Conservation (phyloP, 2,888 invertebrate species). For the Iselma pallidipennis region DNA sequence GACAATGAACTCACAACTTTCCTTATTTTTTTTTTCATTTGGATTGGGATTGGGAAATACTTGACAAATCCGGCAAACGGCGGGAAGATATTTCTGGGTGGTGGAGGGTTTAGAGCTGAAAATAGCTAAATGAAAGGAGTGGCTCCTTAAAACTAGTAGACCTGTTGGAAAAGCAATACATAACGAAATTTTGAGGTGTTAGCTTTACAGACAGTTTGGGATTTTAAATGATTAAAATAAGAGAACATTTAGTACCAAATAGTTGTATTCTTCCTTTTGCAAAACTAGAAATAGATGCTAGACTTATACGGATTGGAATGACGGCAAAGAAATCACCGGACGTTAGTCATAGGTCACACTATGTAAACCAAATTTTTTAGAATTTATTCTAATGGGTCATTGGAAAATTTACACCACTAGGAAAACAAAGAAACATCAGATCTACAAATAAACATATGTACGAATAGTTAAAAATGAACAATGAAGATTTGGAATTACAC, state of each 20-base stretch:
- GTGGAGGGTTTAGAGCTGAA: slow-evolving; percentile 27
- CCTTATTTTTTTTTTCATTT: neutral
- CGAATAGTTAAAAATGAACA: slow-evolving; percentile 2
- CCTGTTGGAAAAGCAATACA: neutral
- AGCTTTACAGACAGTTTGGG: too few species aligned
- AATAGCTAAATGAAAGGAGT: slow-evolving; percentile 21
- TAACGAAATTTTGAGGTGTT: neutral
- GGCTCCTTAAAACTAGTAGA: slow-evolving; percentile 8
- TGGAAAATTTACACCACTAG: neutral
- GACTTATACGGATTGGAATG: neutral
- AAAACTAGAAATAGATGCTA: neutral
- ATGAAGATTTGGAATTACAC: too few species aligned
- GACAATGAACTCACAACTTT: slow-evolving; percentile 39
- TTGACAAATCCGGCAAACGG: slow-evolving; percentile 6
- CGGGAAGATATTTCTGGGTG: slow-evolving; percentile 32
- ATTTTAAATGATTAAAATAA: neutral
- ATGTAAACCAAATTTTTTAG: neutral
- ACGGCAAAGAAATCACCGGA: neutral
- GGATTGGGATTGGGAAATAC: neutral
- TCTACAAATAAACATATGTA: neutral
- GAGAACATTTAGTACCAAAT: too few species aligned
- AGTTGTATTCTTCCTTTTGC: too few species aligned
- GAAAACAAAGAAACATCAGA: neutral
- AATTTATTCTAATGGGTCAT: too few species aligned
- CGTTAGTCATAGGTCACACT: neutral